Percentiles rank a stretch among this genome's conserved stretches.
These are phyloP conservation scores for Lymantria dispar DNA, from an alignment of 2,888 invertebrate genomes.

Conservation along the genomic window DNA sequence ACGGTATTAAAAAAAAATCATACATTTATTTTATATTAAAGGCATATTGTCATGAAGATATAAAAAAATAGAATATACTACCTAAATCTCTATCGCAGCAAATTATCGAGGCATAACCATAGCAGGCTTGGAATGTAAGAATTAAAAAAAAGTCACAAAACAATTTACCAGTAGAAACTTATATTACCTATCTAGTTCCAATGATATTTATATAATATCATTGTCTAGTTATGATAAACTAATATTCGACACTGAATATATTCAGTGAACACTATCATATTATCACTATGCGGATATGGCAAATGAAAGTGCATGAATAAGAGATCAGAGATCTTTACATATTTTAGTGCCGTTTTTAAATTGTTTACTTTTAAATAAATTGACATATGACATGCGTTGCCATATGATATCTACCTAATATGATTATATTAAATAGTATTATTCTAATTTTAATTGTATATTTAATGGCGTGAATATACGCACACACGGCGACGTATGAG, in stretches of 20 bases:
- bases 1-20: constrained; percentile 40
- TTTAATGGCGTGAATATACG: constrained; percentile 13
- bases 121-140: constrained; percentile 41
- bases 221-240: constrained; percentile 4
- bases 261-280: no score
- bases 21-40: constrained; percentile 45
- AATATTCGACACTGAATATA: constrained; percentile 3
- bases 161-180: no score
- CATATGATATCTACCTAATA: not conserved
- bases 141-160: no score
- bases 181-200: no score
- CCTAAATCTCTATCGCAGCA: constrained; percentile 28
- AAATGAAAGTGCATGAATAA: no score
- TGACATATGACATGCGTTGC: no score
- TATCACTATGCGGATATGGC: no score
- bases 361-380: no score
- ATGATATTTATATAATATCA: constrained; percentile 11
- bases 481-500: constrained; percentile 13
- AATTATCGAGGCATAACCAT: constrained; percentile 37
- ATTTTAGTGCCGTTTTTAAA: no score
- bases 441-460: constrained; percentile 29
- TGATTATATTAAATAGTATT: constrained; percentile 13
- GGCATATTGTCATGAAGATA: constrained; percentile 59
- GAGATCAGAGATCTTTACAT: no score
- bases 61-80: constrained; percentile 33